Conservation (phyloP, 2,888 invertebrate species). For the Parnassius mnemosyne region DNA sequence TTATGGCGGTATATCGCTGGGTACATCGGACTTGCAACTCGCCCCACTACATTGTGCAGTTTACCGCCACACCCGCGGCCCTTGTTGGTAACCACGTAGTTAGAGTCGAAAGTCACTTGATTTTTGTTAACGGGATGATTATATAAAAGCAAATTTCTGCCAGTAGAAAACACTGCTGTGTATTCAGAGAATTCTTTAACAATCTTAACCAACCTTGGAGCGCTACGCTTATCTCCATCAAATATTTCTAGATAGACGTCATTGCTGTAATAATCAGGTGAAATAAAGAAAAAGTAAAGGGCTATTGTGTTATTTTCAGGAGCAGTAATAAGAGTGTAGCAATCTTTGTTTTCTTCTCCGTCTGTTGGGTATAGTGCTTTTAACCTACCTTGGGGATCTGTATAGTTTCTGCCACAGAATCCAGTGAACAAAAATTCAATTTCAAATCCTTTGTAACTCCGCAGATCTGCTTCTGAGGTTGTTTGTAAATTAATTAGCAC, state of each 20-base stretch:
- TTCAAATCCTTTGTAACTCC: constrained; percentile 82
- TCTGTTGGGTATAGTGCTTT: constrained; percentile 44
- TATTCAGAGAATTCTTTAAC: constrained; percentile 36
- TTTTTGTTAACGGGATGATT: constrained; percentile 47
- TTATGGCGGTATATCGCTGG: constrained; percentile 57
- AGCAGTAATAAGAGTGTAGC: constrained; percentile 84
- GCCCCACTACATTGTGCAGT: constrained; percentile 50
- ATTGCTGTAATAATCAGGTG: constrained; percentile 45
- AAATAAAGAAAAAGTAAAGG: constrained; percentile 75
- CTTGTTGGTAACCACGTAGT: constrained; percentile 59
- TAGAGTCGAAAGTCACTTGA: constrained; percentile 48
- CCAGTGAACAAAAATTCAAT: constrained; percentile 80
- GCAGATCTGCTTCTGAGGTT: constrained; percentile 43
- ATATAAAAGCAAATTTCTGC: constrained; percentile 83
- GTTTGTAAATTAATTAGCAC: constrained; percentile 52
- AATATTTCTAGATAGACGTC: constrained; percentile 61
- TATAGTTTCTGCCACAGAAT: constrained; percentile 82
- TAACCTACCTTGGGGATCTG: constrained; percentile 85
- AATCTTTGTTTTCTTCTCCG: constrained; percentile 51
- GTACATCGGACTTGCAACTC: constrained; percentile 64
- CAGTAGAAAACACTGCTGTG: constrained; percentile 82
- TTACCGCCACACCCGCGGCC: constrained; percentile 68
- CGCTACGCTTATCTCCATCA: constrained; percentile 54
- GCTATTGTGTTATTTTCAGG: constrained; percentile 85
- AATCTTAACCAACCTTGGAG: constrained; percentile 42